Conservation (phyloP, 2,113 vertebrate species). For the Strigops habroptila region DNA sequence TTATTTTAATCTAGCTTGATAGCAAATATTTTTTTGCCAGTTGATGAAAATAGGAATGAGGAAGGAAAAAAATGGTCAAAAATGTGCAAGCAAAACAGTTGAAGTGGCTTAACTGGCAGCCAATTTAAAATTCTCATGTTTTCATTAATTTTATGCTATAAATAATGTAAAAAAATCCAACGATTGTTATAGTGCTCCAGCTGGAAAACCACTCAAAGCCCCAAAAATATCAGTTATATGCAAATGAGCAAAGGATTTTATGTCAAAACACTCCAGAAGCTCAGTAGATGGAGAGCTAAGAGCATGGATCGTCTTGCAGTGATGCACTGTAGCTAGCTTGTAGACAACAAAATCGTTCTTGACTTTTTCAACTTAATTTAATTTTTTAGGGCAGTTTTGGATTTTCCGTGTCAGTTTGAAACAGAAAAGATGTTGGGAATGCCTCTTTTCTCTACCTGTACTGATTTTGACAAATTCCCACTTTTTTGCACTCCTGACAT, state of each 20-base stretch:
- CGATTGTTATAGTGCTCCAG: background rate
- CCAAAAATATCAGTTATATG: background rate
- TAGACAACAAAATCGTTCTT: background rate
- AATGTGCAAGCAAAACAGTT: background rate
- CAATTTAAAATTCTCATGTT: background rate
- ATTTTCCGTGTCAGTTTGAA: background rate
- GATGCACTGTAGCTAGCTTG: background rate
- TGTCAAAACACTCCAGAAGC: background rate
- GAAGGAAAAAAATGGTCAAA: background rate
- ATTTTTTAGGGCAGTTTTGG: background rate
- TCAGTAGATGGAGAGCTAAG: constrained; percentile 2
- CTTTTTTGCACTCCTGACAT: background rate
- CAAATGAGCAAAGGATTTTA: background rate
- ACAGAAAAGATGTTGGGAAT: background rate
- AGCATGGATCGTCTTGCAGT: background rate
- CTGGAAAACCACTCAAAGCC: constrained; percentile 3
- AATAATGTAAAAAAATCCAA: constrained; percentile 17
- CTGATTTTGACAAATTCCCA: background rate
- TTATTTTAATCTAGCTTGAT: background rate
- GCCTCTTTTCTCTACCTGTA: background rate
- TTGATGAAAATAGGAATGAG: background rate
- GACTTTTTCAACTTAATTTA: background rate
- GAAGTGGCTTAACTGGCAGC: background rate
- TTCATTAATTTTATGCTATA: background rate
- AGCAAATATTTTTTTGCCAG: background rate